Percentiles rank a stretch among this genome's conserved stretches.
phyloP scores from a whole-genome alignment of 2,888 invertebrate genomes.

The Disparrhopalites patrizii region DNA sequence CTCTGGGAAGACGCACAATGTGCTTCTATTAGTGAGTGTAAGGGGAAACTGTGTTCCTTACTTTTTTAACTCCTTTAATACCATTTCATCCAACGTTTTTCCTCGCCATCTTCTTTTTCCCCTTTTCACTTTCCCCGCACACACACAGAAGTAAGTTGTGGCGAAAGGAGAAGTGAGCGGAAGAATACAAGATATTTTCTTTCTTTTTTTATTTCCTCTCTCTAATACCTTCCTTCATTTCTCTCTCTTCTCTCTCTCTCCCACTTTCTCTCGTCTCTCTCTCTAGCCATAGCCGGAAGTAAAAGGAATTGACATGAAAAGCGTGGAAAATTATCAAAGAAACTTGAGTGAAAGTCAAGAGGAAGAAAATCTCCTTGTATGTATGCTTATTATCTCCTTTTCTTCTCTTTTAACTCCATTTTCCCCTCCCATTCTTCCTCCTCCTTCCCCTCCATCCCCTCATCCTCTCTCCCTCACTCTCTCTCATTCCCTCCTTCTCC shows the following conservation, averaged over 20 bases:
- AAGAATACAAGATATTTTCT: neutral
- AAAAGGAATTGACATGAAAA: slow-evolving; percentile 26
- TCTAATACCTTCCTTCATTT: neutral
- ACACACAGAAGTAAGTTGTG: too few relatives aligned
- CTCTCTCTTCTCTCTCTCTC: neutral
- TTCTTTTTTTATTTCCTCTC: neutral
- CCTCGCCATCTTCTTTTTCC: too few relatives aligned
- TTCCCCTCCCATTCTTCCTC: neutral
- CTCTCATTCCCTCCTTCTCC: too few relatives aligned
- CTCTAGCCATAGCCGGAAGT: slow-evolving; percentile 30
- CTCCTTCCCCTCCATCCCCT: too few relatives aligned
- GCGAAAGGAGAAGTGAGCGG: neutral
- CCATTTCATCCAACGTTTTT: too few relatives aligned
- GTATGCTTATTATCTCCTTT: neutral
- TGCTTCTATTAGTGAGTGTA: too few relatives aligned
- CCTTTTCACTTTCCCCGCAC: too few relatives aligned
- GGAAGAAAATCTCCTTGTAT: neutral
- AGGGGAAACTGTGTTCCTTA: too few relatives aligned
- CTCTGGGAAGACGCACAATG: too few relatives aligned
- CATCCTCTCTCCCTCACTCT: neutral
- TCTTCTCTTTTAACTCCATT: neutral
- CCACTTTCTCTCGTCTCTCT: neutral
- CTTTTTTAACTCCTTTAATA: too few relatives aligned
- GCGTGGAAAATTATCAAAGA: slow-evolving; percentile 30
- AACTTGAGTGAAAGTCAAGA: too few relatives aligned